Evolutionary conservation across 1,140 invertebrate genomes (phyloP), one percentile per base, ranked within the genome.

Genomic region (Orussus abietinus): DNA sequence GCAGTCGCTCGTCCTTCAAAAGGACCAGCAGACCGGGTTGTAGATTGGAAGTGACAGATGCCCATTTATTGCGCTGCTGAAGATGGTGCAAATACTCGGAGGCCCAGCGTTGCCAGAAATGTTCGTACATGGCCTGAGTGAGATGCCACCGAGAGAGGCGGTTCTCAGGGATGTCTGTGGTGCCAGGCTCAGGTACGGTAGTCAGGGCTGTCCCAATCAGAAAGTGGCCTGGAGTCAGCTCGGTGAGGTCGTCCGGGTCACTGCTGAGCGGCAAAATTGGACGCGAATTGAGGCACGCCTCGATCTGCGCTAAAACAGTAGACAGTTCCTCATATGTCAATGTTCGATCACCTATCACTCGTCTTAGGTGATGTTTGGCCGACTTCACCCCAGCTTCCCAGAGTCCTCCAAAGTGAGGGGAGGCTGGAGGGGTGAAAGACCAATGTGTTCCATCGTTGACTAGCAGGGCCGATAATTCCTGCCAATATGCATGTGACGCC

Each of bases 371-470:
- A 22, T 50, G 40, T 33, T 62, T 52, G 56, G n/a, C n/a, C n/a
- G n/a, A n/a, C n/a, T n/a, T n/a, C n/a, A n/a, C n/a, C n/a, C n/a
- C n/a, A n/a, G n/a, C 37, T 45, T 68, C 63, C 51, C 61, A 66
- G 5, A 47, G 21, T 20, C 61, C 61, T 22, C 64, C 59, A 37
- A 63, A 59, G 32, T 65, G 49, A 7, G 60, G 59, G 14, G 59
- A 40, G 6, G 28, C 15, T 3, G 66, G 62, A 1, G 57, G 65
- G 42, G 49, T 60, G 36, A 64, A 67, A 28, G 42, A 7, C 39
- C 39, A 42, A n/a, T 4, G 41, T 31, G 9, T n/a, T n/a, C n/a
- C 38, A 4, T 46, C 19, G 4, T 38, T 12, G 29, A 10, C 20
- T 10, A 45, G 10, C 4, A 46, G 3, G 17, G 40, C 33, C 5